These are phyloP conservation scores for Ploceus nigricollis DNA, from an alignment of 2,113 vertebrate genomes.

Conservation along the genomic window DNA sequence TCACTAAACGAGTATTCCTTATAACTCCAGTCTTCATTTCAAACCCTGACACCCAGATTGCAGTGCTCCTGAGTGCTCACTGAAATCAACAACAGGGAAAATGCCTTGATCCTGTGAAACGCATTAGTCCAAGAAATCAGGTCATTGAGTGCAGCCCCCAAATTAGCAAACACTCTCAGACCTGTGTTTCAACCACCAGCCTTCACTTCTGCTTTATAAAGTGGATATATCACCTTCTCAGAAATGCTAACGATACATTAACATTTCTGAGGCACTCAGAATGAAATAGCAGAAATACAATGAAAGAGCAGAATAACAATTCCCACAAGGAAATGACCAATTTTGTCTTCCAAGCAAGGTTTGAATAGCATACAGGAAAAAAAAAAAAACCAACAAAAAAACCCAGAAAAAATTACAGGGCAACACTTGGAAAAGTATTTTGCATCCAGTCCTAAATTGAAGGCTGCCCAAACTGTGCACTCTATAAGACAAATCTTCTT, in stretches of 20 bases:
- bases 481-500: not conserved
- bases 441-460: conserved; percentile 2
- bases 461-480: not conserved
- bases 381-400: not conserved
- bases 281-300: not conserved
- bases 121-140: not conserved
- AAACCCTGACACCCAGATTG: not conserved
- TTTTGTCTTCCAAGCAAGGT: conserved; percentile 2
- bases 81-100: not conserved
- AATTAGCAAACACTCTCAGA: not conserved
- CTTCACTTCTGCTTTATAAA: not conserved
- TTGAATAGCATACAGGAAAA: not conserved
- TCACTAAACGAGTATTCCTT: not conserved
- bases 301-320: not conserved
- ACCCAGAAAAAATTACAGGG: not conserved
- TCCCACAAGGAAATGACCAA: not conserved
- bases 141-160: not conserved
- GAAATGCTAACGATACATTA: not conserved
- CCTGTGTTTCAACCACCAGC: not conserved
- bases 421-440: not conserved
- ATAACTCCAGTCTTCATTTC: not conserved
- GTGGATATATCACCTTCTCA: not conserved
- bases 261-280: conserved; percentile 10
- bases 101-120: not conserved
- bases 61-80: not conserved